Evolutionary conservation across 30 jellyfish, hydroid and myxozoan genomes (phyloP).

Genomic region (Sanderia malayensis): DNA sequence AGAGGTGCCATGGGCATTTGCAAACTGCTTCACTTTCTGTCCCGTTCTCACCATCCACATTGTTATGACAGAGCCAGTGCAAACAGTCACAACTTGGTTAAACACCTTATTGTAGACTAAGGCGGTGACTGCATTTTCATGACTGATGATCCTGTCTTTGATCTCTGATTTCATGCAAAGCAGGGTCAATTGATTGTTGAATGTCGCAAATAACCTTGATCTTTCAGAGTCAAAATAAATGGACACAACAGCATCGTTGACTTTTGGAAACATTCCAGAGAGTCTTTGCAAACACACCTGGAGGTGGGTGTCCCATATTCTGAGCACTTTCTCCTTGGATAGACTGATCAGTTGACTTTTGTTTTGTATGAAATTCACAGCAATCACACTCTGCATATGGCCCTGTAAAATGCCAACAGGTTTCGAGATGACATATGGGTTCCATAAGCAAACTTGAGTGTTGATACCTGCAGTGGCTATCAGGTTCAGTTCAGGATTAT

Average conservation of each 20-base stretch:
- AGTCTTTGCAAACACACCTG: conserved; percentile 92
- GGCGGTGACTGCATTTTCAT: conserved; percentile 81
- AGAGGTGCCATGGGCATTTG: conserved; percentile 93
- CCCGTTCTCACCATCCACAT: conserved; percentile 95
- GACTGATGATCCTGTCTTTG: conserved; percentile 69
- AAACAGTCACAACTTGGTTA: conserved; percentile 82
- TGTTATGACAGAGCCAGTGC: conserved; percentile 80
- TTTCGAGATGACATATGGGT: conserved; percentile 87
- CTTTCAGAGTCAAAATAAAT: conserved; percentile 72
- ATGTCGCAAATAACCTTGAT: conserved; percentile 55
- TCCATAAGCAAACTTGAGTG: conserved; percentile 89
- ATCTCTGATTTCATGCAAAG: conserved; percentile 73
- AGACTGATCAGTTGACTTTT: conserved; percentile 80
- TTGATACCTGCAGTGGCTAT: conserved; percentile 98
- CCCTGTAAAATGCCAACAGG: conserved; percentile 95
- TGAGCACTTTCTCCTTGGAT: conserved; percentile 81
- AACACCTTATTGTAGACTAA: conserved; percentile 52
- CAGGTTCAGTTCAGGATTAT: conserved; percentile 62
- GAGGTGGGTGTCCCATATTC: conserved; percentile 95
- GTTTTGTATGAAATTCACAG: conserved; percentile 66
- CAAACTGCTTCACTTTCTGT: conserved; percentile 88
- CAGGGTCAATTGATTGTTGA: conserved; percentile 64
- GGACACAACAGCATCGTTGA: conserved; percentile 67
- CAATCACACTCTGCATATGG: conserved; percentile 83
- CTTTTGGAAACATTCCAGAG: conserved; percentile 79